Base-by-base conservation (phyloP, 2,113 vertebrate genomes). In the Pheucticus melanocephalus region DNA sequence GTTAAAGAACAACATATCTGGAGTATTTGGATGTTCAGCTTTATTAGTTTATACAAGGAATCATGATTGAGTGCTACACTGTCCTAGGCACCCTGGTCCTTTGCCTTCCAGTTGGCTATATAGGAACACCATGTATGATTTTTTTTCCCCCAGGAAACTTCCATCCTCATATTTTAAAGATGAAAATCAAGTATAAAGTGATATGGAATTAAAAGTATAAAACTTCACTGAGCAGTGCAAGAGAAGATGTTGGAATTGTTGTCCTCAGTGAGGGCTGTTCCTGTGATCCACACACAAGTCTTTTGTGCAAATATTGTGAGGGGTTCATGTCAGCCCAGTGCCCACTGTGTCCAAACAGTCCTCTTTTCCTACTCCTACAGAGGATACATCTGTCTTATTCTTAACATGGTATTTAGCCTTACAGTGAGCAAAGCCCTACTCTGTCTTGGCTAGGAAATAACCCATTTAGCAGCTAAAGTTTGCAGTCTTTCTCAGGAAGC, bases 241-340 rank as follows among this genome's bases (percentile, higher is more conserved):
- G 76, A 35, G 15, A 47, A 71, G 39, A 9, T 70, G 9, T 17
- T 33, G 15, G 19, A 25, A 68, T 40, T 54, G 9, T 50, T 82
- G 17, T 44, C 30, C 66, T 63, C 16, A 25, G 2, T 61, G 54
- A 48, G 51, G 42, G 11, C 11, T 56, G 35, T 75, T 82, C 14
- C 7, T 8, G 3, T 25, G 48, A 2, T 77, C 20, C 12, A 17
- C 15, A 4, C 12, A 1, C 0, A 0, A 1, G 0, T 53, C 40
- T 88, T 54, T 65, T 15, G 50, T 50, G 39, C 33, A 48, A 12
- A n/a, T 61, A 2, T n/a, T 86, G 54, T 37, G 10, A 0, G 0
- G 47, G n/a, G 22, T 45, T 57, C 33, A 6, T 51, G 19, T 20
- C 54, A 83, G 45, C 37, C 24, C 14, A 7, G 30, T 48, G 35